Percentiles rank a stretch among this genome's conserved stretches.
Evolutionary conservation across 2,113 vertebrate genomes (phyloP).

Genomic region (Dipodomys ordii): DNA sequence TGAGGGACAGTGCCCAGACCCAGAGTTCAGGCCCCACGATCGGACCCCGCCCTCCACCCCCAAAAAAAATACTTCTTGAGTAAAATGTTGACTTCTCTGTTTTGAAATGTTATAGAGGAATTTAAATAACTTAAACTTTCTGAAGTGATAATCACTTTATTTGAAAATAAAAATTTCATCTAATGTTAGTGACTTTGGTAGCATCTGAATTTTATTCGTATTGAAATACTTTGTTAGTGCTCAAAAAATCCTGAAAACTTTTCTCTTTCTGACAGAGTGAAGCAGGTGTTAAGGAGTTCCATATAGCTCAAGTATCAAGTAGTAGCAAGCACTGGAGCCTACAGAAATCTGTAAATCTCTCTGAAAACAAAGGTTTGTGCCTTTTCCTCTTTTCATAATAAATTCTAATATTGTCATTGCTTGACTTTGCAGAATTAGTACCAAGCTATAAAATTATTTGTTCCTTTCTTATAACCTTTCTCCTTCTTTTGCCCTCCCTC

Average conservation of each 20-base stretch:
- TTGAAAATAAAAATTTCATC: constrained; percentile 47
- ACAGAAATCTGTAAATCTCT: constrained; percentile 93
- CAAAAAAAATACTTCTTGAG: neutral
- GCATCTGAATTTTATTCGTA: constrained; percentile 47
- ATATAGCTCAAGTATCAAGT: constrained; percentile 97
- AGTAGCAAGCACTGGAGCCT: constrained; percentile 95
- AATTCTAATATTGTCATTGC: constrained; percentile 36
- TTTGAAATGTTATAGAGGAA: constrained; percentile 39
- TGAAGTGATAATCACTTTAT: neutral
- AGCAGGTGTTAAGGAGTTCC: constrained; percentile 95
- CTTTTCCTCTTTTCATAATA: constrained; percentile 30
- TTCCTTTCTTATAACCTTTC: constrained; percentile 1
- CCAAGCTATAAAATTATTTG: neutral
- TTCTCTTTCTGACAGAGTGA: constrained; percentile 90
- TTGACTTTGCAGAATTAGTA: constrained; percentile 22
- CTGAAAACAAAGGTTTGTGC: constrained; percentile 93
- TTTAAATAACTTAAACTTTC: constrained; percentile 32
- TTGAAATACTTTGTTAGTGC: constrained; percentile 40
- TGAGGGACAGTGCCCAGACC: too few relatives aligned
- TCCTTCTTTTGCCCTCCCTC: too few relatives aligned
- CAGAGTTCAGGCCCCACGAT: too few relatives aligned
- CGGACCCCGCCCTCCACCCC: too few relatives aligned
- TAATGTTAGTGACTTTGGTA: constrained; percentile 39
- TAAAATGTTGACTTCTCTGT: constrained; percentile 24
- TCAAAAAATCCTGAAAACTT: constrained; percentile 36